phyloP scores from a whole-genome alignment of 2,113 vertebrate species.

The Pseudonaja textilis region DNA sequence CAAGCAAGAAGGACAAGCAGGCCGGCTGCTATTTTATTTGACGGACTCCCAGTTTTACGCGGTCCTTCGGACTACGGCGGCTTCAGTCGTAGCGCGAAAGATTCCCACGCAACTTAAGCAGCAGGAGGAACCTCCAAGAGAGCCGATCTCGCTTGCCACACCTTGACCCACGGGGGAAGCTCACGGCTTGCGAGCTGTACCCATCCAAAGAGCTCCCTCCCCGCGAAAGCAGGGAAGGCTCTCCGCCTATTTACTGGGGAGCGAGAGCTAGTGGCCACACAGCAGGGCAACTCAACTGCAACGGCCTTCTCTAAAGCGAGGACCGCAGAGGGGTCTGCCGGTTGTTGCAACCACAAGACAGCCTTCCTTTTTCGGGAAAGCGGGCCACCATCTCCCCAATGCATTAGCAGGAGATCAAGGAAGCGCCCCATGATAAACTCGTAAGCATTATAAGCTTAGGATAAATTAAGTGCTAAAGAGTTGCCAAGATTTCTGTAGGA shows the following conservation, averaged over 20 bases:
- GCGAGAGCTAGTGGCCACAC: not conserved
- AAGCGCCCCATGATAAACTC: not conserved
- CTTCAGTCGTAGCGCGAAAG: not conserved
- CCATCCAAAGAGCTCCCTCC: not conserved
- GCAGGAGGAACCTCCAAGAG: not conserved
- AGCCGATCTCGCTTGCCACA: not conserved
- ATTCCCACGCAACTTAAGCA: not conserved
- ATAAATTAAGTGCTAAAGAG: not conserved
- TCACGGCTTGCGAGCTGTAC: not conserved
- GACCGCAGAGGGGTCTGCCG: not conserved
- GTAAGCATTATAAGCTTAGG: not conserved
- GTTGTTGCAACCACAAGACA: not conserved
- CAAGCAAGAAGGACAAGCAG: not conserved
- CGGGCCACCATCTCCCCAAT: not conserved
- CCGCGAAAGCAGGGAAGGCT: not conserved
- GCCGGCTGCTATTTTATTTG: not conserved
- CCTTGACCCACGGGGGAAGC: not conserved
- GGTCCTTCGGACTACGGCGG: not conserved
- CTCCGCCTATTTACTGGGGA: not conserved
- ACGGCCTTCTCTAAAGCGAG: not conserved
- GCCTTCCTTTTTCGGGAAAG: not conserved
- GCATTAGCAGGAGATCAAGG: not conserved
- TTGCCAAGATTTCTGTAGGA: not conserved
- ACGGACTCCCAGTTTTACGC: rapidly evolving
- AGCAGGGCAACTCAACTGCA: not conserved